Base-by-base conservation (phyloP, 2,888 invertebrate species). In the Rotaria macrura region DNA sequence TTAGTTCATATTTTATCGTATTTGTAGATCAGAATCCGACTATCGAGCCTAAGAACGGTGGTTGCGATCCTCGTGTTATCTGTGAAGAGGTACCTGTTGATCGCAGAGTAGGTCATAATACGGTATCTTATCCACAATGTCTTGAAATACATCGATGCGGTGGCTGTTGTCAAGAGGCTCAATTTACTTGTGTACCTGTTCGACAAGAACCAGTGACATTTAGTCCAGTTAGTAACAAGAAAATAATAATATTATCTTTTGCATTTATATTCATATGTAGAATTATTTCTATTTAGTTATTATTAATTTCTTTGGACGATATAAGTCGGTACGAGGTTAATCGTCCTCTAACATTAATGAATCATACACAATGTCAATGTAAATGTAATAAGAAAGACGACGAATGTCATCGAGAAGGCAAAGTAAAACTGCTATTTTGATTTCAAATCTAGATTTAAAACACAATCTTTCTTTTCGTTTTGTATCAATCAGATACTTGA, bases 161-260 rank as follows among this genome's bases (percentile, higher is more conserved):
- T n/a, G 79, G 79, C n/a, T 79, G 79, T n/a, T 79, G 79, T 43
- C 79, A 79, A 79, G 79, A 79, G n/a, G n/a, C 43, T 14, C 79
- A 79, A 43, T 79, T 79, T 79, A 12, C 79, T 79, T 79, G 79
- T 79, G n/a, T 79, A 43, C 10, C 79, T 25, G 14, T n/a, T 14
- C 3, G 2, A 79, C 10, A 79, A n/a, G n/a, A 79, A n/a, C 23
- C 40, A 43, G 79, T 79, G 3, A 79, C 79, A 43, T 79, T 79
- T n/a, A 79, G 79, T 79, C 79, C 79, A 43, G 79, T 79, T 25
- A 43, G 6, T 38, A 25, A 3, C 40, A 43, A 10, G n/a, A 29
- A 20, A 1, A 65, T 7, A 29, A 2, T 23, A 17, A 34, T 20
- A 7, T 34, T 4, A 17, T 47, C 47, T 79, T 40, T 12, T 14